Evolutionary conservation across 1,140 invertebrate species (phyloP).

Genomic region (Neodiprion lecontei): DNA sequence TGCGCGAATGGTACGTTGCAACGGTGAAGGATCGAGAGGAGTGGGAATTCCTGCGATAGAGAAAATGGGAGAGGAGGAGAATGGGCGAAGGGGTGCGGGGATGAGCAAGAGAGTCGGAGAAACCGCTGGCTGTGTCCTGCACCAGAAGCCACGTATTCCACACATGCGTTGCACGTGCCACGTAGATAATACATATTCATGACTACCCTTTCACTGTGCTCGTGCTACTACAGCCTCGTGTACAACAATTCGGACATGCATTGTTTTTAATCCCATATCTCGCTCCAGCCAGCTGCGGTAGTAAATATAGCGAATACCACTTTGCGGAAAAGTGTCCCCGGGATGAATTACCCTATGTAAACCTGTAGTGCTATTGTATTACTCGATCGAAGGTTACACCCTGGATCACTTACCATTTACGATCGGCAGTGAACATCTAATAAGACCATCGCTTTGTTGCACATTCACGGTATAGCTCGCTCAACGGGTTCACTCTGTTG

Average conservation of each 20-base stretch:
- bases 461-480: too few relatives aligned
- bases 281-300: not conserved
- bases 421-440: too few relatives aligned
- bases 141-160: conserved; percentile 9
- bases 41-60: not conserved
- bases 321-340: not conserved
- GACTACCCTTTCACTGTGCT: conserved; percentile 6
- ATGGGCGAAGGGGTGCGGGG: not conserved
- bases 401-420: not conserved
- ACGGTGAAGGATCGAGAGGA: not conserved
- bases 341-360: not conserved
- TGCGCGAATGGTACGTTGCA: not conserved
- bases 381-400: not conserved
- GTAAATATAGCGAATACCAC: not conserved
- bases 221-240: not conserved
- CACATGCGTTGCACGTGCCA: conserved; percentile 10
- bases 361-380: not conserved
- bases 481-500: too few relatives aligned
- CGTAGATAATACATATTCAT: conserved; percentile 15
- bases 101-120: not conserved
- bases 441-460: too few relatives aligned
- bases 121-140: not conserved
- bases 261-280: conserved; percentile 14
- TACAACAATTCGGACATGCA: conserved; percentile 13
- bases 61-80: not conserved